phyloP scores from a whole-genome alignment of 1,140 invertebrate genomes.

The Diploscapter pachys region DNA sequence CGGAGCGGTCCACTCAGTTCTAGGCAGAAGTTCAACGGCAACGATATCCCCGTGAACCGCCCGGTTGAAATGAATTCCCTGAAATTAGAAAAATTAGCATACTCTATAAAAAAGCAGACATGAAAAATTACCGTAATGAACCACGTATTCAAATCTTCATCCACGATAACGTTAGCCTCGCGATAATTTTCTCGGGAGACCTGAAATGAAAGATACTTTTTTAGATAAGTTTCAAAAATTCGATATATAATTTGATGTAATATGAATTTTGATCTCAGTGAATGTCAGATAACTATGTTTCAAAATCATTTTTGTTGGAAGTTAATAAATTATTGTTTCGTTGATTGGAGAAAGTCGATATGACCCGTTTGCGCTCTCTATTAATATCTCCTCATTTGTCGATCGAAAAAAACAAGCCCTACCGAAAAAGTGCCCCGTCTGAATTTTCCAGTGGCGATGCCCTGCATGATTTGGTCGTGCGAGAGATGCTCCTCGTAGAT shows the following conservation, averaged over 20 bases:
- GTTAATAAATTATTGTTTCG: no score
- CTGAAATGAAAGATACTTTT: conserved; percentile 63
- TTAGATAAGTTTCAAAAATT: not conserved
- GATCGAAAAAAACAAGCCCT: conserved; percentile 41
- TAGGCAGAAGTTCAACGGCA: conserved; percentile 81
- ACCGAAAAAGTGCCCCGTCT: conserved; percentile 69
- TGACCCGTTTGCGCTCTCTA: no score
- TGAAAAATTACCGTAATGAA: conserved; percentile 70
- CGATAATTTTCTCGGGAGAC: conserved; percentile 80
- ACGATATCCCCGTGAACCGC: conserved; percentile 94
- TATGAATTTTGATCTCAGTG: no score
- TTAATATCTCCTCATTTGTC: no score
- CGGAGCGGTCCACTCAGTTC: conserved; percentile 84
- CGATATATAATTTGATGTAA: not conserved
- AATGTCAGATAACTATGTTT: no score
- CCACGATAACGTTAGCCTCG: conserved; percentile 83
- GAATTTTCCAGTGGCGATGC: conserved; percentile 75
- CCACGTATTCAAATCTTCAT: conserved; percentile 70
- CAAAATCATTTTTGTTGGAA: no score
- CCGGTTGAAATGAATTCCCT: conserved; percentile 70
- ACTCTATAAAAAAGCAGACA: conserved; percentile 34
- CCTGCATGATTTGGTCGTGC: conserved; percentile 71
- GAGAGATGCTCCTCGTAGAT: conserved; percentile 80
- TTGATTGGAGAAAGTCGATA: no score
- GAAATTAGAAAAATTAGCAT: conserved; percentile 1